Base-by-base conservation (phyloP, 2,888 invertebrate genomes). In the Tinea pellionella region DNA sequence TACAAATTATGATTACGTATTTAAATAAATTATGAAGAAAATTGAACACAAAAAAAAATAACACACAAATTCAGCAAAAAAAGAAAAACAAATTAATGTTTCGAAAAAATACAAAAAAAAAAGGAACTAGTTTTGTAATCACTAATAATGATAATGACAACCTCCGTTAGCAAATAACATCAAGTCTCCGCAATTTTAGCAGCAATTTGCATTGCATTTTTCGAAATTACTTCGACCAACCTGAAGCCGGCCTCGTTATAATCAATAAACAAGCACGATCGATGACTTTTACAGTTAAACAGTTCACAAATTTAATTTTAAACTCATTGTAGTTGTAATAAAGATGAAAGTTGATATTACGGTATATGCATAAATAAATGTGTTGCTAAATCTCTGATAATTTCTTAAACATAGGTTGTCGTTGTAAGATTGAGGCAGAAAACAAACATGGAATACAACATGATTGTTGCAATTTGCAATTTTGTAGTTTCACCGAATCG, bases 361-460 rank as follows among this genome's bases (percentile, higher is more conserved):
- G 8, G 13, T n/a, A 13, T 24, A 6, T 47, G 47, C 13, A 2
- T 15, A 47, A 15, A 13, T 2, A 4, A n/a, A 24, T 8, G 19
- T 53, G 18, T 2, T 1, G 12, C 3, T 18, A 19, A 53, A 24
- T 53, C 18, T 53, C 24, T 24, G 63, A 66, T 73, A 72, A 77
- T 76, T 74, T 69, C 66, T 69, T 72, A 71, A 73, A 69, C 67
- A 70, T 64, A 67, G 72, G 68, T 65, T 64, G 57, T 32, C 12
- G 30, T 53, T 13, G 13, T 63, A 60, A 62, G 67, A 70, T 69
- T 65, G 70, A 70, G 64, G 68, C 62, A 67, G 67, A 71, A 75
- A 78, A 74, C 76, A 78, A 77, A 78, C 69, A 76, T 57, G 32
- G 57, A 13, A 32, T 11, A 12, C 30, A n/a, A 6, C 32, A 15